A percentile compares a stretch with the other conserved stretches of the same genome.
These are phyloP conservation scores for Caenorhabditis remanei DNA, from an alignment of 1,140 invertebrate species.

Conservation along the genomic window DNA sequence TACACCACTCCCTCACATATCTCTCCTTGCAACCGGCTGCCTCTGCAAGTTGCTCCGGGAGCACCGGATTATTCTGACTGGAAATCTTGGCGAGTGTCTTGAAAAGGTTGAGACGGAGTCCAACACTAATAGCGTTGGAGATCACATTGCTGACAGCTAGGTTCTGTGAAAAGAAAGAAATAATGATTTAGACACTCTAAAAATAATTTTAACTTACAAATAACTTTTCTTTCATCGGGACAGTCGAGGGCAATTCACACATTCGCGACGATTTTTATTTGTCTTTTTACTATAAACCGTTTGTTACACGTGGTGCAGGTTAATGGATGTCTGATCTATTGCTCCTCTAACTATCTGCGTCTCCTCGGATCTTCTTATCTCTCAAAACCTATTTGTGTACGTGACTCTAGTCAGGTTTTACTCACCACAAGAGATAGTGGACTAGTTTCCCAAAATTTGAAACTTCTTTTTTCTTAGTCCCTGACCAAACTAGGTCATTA, in stretches of 20 bases:
- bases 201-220: background rate
- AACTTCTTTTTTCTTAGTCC: no score
- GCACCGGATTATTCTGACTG: slow-evolving; percentile 7
- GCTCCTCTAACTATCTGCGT: no score
- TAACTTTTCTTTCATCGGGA: slow-evolving; percentile 9
- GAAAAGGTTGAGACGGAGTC: slow-evolving; percentile 6
- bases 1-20: slow-evolving; percentile 58
- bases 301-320: no score
- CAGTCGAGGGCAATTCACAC: background rate
- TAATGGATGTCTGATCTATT: no score
- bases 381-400: no score
- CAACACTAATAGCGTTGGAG: background rate
- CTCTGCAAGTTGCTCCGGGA: slow-evolving; percentile 37
- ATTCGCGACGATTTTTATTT: no score
- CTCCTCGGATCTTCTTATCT: no score
- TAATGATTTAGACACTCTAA: background rate
- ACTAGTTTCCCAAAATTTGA: no score
- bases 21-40: slow-evolving; percentile 8
- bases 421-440: no score
- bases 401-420: no score
- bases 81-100: slow-evolving; percentile 21
- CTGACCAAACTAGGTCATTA: no score
- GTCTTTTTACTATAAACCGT: no score
- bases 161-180: background rate
- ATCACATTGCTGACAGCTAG: slow-evolving; percentile 8